Base-by-base conservation (phyloP, 1,140 invertebrate genomes). In the Brachionus koreanus region DNA sequence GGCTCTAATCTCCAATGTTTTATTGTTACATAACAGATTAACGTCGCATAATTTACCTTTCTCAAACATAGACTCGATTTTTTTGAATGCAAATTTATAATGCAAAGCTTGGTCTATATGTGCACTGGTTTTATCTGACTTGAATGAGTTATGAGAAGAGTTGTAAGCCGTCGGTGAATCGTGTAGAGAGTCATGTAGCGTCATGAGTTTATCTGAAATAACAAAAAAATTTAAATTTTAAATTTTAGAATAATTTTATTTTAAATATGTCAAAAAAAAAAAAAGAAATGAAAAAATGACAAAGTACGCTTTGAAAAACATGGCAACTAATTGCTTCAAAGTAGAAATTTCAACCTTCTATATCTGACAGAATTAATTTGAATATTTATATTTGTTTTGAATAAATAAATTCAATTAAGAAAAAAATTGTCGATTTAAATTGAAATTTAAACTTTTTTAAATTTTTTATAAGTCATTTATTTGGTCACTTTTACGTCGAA, bases 1-100 rank as follows among this genome's bases (percentile, higher is more conserved):
- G 35, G 92, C 92, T 25, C 90, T 88, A 77, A 92, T 90, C 57
- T 77, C 49, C 9, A 77, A n/a, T 61, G 25, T 57, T 61, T 16
- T 35, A 85, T 86, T 88, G 82, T 89, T 91, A 86, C 85, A 86
- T 7, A 85, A 85, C 75, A 87, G 84, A 52, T 85, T 84, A 29
- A 88, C 87, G 84, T 87, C 86, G 83, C 86, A 86, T 12, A 88
- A 84, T 79, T 82, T 74, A 16, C 25, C 42, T 23, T 74, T 29
- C 13, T 46, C 25, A 25, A 74, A 46, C 69, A 74, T 74, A 5
- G n/a, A 19, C 5, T 46, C 19, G 19, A 74, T 74, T 43, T 46
- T 43, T 74, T 74, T 74, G 25, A 74, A 74, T 46, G 69, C 19
- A 46, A 74, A 33, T 29, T 46, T 74, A 9, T 74, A 74, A 46